phyloP scores from a whole-genome alignment of 2,888 invertebrate species.

The Stegana nigrithorax region DNA sequence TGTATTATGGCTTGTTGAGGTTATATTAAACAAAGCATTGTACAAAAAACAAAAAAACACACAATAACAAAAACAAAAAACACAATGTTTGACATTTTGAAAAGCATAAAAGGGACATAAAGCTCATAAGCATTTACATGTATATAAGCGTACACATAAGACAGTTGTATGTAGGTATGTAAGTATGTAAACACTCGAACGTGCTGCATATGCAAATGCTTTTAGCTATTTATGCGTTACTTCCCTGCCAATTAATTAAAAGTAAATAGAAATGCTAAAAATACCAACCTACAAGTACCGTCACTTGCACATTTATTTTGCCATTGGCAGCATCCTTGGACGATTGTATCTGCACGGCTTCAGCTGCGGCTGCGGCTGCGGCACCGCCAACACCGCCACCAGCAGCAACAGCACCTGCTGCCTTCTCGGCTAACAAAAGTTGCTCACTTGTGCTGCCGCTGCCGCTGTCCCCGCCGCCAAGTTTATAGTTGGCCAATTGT shows the following conservation, averaged over 20 bases:
- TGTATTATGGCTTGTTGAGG: no score
- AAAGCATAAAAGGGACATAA: neutral
- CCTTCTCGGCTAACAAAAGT: constrained; percentile 72
- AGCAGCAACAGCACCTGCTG: constrained; percentile 41
- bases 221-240: no score
- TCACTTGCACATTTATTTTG: constrained; percentile 89
- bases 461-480: constrained; percentile 8
- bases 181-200: no score
- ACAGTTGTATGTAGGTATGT: no score
- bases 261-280: no score
- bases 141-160: no score
- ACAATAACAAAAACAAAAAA: constrained; percentile 60
- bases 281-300: constrained; percentile 78
- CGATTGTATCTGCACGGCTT: constrained; percentile 66
- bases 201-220: no score
- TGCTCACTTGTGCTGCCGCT: neutral
- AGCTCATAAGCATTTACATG: no score
- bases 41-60: no score
- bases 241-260: no score
- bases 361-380: constrained; percentile 38
- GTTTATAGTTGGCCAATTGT: constrained; percentile 42
- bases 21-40: no score
- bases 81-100: no score
- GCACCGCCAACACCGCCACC: neutral
- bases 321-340: constrained; percentile 77